These are phyloP conservation scores for Priocnemis perturbator DNA, from an alignment of 2,888 invertebrate genomes.

Conservation along the genomic window DNA sequence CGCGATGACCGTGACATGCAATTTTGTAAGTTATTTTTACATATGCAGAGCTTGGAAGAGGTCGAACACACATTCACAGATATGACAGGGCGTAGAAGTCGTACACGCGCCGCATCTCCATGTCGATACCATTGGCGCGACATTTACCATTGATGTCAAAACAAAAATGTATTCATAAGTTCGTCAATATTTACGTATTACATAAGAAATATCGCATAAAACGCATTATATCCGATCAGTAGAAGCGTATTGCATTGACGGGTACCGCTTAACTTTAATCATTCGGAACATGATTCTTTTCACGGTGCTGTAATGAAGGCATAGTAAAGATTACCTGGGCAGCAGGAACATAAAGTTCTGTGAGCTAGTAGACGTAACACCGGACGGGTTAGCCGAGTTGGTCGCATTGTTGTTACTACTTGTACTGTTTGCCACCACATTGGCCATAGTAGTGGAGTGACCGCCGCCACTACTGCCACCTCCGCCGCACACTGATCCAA, in stretches of 20 bases:
- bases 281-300: neutral
- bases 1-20: constrained; percentile 54
- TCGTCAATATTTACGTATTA: too few species aligned
- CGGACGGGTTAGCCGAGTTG: constrained; percentile 69
- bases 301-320: neutral
- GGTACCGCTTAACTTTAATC: neutral
- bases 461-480: constrained; percentile 68
- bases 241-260: too few species aligned
- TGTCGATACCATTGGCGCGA: too few species aligned
- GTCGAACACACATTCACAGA: neutral
- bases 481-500: constrained; percentile 76
- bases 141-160: too few species aligned
- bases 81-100: too few species aligned
- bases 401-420: constrained; percentile 71
- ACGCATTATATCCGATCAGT: neutral
- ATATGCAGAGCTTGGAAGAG: constrained; percentile 8
- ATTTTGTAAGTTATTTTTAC: constrained; percentile 37
- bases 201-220: neutral
- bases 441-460: constrained; percentile 71
- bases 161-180: too few species aligned
- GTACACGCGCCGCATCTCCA: too few species aligned
- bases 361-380: constrained; percentile 66
- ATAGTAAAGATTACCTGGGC: constrained; percentile 62
- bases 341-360: constrained; percentile 73
- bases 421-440: constrained; percentile 68